Evolutionary conservation across 2,797 vertebrate genomes (phyloP).

Genomic region (Tenualosa ilisha): DNA sequence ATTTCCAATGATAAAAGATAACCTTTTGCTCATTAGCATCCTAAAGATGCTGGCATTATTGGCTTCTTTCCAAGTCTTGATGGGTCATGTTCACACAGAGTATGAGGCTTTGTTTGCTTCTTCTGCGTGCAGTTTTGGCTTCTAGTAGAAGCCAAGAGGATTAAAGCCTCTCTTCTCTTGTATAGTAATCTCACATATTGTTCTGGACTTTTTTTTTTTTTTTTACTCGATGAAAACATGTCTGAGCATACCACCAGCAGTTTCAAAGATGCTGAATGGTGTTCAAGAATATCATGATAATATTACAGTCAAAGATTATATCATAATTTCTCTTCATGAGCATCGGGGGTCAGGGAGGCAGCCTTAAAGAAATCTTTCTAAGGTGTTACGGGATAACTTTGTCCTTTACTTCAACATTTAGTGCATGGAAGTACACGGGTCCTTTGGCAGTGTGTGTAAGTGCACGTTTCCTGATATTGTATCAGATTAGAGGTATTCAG

Average conservation of each 20-base stretch:
- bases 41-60: neutral
- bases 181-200: neutral
- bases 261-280: neutral
- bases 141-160: no score
- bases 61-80: neutral
- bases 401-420: neutral
- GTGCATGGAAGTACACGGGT: neutral
- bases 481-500: constrained; percentile 5
- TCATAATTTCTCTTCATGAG: neutral
- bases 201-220: no score
- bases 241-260: neutral
- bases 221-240: neutral
- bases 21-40: neutral
- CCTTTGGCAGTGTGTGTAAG: constrained; percentile 14
- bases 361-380: neutral
- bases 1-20: no score
- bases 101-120: neutral
- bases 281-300: neutral
- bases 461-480: constrained; percentile 27
- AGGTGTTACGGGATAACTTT: neutral
- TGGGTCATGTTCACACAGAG: neutral
- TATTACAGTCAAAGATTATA: neutral
- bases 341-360: neutral
- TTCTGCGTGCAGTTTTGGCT: neutral
- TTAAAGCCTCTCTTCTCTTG: neutral